Percentiles rank a stretch among this genome's conserved stretches.
Evolutionary conservation across 2,797 vertebrate genomes (phyloP).

Genomic region (Arremon aurantiirostris): DNA sequence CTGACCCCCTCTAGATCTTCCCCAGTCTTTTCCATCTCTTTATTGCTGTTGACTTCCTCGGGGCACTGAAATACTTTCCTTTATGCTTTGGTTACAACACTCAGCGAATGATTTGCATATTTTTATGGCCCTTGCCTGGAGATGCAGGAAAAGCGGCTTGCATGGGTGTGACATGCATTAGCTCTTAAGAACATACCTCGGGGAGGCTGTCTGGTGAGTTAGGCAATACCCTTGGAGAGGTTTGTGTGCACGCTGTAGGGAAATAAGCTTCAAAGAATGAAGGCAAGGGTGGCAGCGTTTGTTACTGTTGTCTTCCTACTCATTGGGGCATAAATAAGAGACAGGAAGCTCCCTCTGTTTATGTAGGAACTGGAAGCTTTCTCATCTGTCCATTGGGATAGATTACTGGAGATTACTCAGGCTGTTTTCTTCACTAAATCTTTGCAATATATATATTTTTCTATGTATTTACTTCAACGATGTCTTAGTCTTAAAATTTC

Average conservation of each 20-base stretch:
- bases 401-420: background rate
- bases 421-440: background rate
- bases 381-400: background rate
- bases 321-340: background rate
- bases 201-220: background rate
- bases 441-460: background rate
- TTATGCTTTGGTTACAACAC: background rate
- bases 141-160: constrained; percentile 46
- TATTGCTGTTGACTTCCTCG: background rate
- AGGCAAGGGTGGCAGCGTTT: background rate
- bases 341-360: background rate
- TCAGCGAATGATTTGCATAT: constrained; percentile 9
- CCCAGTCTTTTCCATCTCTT: background rate
- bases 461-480: background rate
- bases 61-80: constrained; percentile 51
- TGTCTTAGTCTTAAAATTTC: background rate
- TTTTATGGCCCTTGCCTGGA: constrained; percentile 47
- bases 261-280: background rate
- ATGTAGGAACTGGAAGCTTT: background rate
- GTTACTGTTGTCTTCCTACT: background rate
- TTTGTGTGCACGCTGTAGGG: background rate
- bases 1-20: background rate
- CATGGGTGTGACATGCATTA: background rate
- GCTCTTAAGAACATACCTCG: background rate
- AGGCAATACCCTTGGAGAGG: constrained; percentile 16